phyloP scores from a whole-genome alignment of 2,113 vertebrate genomes.

The Crocuta crocuta region DNA sequence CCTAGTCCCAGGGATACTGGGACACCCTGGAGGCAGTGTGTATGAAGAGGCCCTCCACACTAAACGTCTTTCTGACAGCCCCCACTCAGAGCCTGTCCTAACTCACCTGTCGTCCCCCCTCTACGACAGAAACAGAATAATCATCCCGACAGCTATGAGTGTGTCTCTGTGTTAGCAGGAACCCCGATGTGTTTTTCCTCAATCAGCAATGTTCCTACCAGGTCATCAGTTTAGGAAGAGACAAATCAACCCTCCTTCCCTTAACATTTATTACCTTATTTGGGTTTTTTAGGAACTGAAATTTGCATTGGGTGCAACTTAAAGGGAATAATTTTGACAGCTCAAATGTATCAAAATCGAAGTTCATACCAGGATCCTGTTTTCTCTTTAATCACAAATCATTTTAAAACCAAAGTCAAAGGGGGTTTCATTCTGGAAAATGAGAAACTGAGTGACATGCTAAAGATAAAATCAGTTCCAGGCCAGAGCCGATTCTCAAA shows the following conservation, averaged over 20 bases:
- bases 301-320: constrained; percentile 68
- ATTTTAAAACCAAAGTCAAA: not conserved
- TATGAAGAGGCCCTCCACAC: no score
- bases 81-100: not conserved
- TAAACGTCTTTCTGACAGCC: not conserved
- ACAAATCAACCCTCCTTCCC: constrained; percentile 38
- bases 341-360: not conserved
- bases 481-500: not conserved
- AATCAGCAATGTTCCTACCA: constrained; percentile 31
- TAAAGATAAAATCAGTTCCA: not conserved
- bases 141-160: accelerated
- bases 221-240: constrained; percentile 58
- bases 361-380: not conserved
- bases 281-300: constrained; percentile 75
- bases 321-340: not conserved
- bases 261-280: constrained; percentile 33
- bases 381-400: not conserved
- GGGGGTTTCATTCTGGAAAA: not conserved
- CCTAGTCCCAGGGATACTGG: not conserved
- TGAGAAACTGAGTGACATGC: not conserved
- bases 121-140: not conserved
- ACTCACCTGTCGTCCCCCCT: not conserved
- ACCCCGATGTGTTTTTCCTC: not conserved
- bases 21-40: accelerated
- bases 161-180: not conserved